Evolutionary conservation across 1,140 invertebrate species (phyloP), one percentile per base, ranked within the genome.

Genomic region (Neuroterus valhalla): DNA sequence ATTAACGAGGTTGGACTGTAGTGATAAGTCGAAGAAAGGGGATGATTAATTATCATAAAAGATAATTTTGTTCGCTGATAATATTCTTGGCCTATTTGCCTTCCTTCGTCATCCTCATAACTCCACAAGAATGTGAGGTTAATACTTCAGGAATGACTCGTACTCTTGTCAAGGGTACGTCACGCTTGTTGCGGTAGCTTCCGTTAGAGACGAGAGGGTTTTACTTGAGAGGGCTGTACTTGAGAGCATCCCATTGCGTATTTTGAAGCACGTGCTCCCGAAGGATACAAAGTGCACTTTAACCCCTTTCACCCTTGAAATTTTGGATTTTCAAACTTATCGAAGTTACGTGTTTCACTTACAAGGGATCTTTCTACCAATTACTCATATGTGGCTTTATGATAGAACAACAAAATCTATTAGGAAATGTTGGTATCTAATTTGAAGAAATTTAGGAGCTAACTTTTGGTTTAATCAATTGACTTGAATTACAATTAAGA

Each of bases 71-170:
- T 23, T 26, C 31, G 6, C 8, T 21, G 50, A 23, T 52, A 23
- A 23, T 52, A 62, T 62, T n/a, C 15, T 26, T 62, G 21, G 14
- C 21, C 21, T 23, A 62, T 62, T 62, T 62, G 26, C 52, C 23
- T 1, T 26, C 11, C 11, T 0, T 26, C 11, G 23, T 23, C n/a
- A 31, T 21, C 4, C 52, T 55, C 52, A 2, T 31, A 74, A 31
- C 73, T 23, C 42, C 38, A 44, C 74, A 81, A 74, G 75, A 81
- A 81, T 81, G 73, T 78, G 75, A 77, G 71, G 79, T 80, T 81
- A 84, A 82, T 84, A 82, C 78, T 82, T 82, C 67, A 78, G 73
- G 76, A 78, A 82, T 84, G 82, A 82, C 81, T 82, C 72, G 81
- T 79, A 55, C 76, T 78, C 81, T 78, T 81, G 78, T 79, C 77